Percentiles rank a stretch among this genome's conserved stretches.
Conservation (phyloP, 1,140 invertebrate species). For the Bombus huntii region DNA sequence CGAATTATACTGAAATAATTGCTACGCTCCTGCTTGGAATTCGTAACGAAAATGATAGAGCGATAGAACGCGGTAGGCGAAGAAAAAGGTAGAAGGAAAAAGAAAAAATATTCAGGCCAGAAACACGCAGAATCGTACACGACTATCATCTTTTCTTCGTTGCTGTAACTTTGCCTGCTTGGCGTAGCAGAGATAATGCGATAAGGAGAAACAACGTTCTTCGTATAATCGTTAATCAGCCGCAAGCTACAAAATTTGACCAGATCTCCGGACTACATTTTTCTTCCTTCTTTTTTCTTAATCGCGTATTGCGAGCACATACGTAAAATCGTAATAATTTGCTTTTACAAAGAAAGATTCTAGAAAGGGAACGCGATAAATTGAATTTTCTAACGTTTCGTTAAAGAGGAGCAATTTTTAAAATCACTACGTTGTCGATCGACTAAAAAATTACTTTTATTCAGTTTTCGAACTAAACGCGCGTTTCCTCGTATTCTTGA, state of each 20-base stretch:
- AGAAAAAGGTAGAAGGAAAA: neutral
- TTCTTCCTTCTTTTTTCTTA: too few species aligned
- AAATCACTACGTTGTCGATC: too few species aligned
- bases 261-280: neutral
- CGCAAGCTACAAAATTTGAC: neutral
- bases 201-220: neutral
- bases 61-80: neutral
- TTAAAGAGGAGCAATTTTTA: too few species aligned
- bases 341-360: neutral
- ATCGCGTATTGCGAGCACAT: too few species aligned
- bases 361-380: too few species aligned
- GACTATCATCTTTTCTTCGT: constrained; percentile 6
- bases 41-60: constrained; percentile 22
- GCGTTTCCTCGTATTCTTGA: too few species aligned
- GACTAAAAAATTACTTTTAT: too few species aligned
- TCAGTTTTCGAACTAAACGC: too few species aligned
- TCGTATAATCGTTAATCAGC: neutral
- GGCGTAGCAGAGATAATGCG: neutral
- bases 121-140: too few species aligned
- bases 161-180: neutral
- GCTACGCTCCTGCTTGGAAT: constrained; percentile 59
- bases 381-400: too few species aligned
- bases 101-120: neutral
- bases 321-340: too few species aligned
- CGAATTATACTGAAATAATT: constrained; percentile 76